phyloP scores from a whole-genome alignment of 1,140 invertebrate species.

The Sycophaga agraensis region DNA sequence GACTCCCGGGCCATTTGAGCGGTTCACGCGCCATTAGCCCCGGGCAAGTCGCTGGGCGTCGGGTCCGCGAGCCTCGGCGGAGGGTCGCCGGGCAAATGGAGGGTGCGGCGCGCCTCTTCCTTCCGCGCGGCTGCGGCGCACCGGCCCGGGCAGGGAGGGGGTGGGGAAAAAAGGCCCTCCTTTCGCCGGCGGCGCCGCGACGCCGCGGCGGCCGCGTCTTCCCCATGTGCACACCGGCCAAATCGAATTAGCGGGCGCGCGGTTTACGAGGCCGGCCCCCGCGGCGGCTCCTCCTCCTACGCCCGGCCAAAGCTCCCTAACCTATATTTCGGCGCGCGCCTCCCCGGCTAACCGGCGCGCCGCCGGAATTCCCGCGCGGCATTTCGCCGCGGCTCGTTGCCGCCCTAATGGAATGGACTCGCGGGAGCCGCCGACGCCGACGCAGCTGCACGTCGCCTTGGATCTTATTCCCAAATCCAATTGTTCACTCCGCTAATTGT shows the following conservation, averaged over 20 bases:
- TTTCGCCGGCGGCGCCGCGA: constrained; percentile 1
- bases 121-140: neutral
- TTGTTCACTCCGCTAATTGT: neutral
- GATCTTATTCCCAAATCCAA: neutral
- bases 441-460: neutral
- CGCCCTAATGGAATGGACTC: no score
- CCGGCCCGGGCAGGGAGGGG: neutral
- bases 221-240: neutral
- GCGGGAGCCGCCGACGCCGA: neutral
- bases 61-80: no score
- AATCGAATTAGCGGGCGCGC: constrained; percentile 18
- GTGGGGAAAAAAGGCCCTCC: neutral
- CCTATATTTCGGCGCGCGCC: neutral
- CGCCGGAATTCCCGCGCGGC: no score
- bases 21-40: constrained; percentile 57
- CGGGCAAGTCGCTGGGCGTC: neutral
- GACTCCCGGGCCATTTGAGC: constrained; percentile 59
- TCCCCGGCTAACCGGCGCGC: no score
- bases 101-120: no score
- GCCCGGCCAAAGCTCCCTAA: neutral
- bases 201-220: neutral
- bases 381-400: no score
- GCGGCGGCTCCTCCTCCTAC: no score
- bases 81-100: no score
- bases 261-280: neutral